A percentile compares a stretch with the other conserved stretches of the same genome.
Evolutionary conservation across 2,797 vertebrate genomes (phyloP).

Genomic region (Micromesistius poutassou): DNA sequence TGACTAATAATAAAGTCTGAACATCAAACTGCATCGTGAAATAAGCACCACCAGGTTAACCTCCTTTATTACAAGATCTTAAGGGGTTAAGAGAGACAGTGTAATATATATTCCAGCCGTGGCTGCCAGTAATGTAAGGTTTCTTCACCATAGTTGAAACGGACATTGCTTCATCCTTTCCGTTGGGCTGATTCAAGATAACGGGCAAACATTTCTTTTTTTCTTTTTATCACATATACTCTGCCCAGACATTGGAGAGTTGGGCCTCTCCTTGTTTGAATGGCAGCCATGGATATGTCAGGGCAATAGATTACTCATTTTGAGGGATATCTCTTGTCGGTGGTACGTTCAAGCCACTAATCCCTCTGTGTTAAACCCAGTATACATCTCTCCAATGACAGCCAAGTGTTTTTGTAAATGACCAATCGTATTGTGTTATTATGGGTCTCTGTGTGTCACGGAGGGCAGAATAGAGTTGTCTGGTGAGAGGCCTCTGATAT

Average conservation of each 20-base stretch:
- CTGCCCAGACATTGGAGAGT: constrained; percentile 35
- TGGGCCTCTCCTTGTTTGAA: constrained; percentile 48
- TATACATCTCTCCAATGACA: constrained; percentile 52
- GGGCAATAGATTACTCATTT: constrained; percentile 61
- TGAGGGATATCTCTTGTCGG: constrained; percentile 63
- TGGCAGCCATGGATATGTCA: constrained; percentile 45
- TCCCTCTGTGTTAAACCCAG: constrained; percentile 36
- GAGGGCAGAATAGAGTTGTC: constrained; percentile 63
- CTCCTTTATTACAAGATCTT: constrained; percentile 33
- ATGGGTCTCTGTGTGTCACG: constrained; percentile 52
- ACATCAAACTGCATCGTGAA: constrained; percentile 28
- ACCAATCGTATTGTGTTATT: constrained; percentile 57
- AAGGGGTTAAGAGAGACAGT: constrained; percentile 47
- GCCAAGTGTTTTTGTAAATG: constrained; percentile 55
- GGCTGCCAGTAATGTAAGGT: constrained; percentile 46
- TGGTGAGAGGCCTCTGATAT: constrained; percentile 69
- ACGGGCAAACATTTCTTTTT: constrained; percentile 51
- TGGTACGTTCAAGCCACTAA: constrained; percentile 43
- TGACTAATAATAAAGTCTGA: constrained; percentile 21
- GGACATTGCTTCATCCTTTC: constrained; percentile 47
- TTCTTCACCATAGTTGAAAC: constrained; percentile 61
- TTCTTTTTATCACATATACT: constrained; percentile 56
- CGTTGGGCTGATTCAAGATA: constrained; percentile 57
- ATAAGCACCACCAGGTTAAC: constrained; percentile 41
- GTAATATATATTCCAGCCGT: constrained; percentile 53